Percentiles rank a stretch among this genome's conserved stretches.
These are phyloP conservation scores for Eledone cirrhosa DNA, from an alignment of 2,888 invertebrate genomes.

Conservation along the genomic window DNA sequence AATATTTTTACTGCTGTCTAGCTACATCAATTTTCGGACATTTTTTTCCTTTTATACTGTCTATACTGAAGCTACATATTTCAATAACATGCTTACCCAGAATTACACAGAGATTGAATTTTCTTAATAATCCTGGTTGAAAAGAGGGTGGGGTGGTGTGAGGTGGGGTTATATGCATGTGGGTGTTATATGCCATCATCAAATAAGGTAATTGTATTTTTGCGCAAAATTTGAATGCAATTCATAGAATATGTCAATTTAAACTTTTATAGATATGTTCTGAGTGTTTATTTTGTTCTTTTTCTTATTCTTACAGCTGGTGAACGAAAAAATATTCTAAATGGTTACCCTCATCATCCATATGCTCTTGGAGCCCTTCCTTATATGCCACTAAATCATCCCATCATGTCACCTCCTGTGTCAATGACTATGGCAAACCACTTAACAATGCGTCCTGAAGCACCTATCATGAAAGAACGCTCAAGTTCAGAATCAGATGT, in stretches of 20 bases:
- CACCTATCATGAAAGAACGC: conserved; percentile 46
- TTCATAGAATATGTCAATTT: too few relatives aligned
- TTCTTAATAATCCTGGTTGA: too few relatives aligned
- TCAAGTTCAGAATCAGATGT: conserved; percentile 48
- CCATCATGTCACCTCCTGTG: conserved; percentile 57
- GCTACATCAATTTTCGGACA: too few relatives aligned
- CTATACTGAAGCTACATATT: too few relatives aligned
- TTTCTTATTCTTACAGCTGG: conserved; percentile 27
- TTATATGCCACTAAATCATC: conserved; percentile 61
- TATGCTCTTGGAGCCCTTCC: conserved; percentile 58
- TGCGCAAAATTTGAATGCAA: too few relatives aligned
- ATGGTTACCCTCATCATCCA: conserved; percentile 62
- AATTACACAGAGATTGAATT: too few relatives aligned
- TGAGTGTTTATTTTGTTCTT: neutral
- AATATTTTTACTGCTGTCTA: too few relatives aligned
- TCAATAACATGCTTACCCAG: too few relatives aligned
- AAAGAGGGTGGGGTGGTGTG: too few relatives aligned
- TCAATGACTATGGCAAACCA: conserved; percentile 60
- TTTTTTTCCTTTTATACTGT: too few relatives aligned
- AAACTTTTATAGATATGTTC: neutral
- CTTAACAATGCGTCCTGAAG: conserved; percentile 55
- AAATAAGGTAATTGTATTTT: neutral
- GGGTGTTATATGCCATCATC: neutral
- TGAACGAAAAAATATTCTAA: conserved; percentile 58
- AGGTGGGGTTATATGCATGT: too few relatives aligned